These are phyloP conservation scores for Sander vitreus DNA, from an alignment of 2,113 vertebrate species.

Conservation along the genomic window DNA sequence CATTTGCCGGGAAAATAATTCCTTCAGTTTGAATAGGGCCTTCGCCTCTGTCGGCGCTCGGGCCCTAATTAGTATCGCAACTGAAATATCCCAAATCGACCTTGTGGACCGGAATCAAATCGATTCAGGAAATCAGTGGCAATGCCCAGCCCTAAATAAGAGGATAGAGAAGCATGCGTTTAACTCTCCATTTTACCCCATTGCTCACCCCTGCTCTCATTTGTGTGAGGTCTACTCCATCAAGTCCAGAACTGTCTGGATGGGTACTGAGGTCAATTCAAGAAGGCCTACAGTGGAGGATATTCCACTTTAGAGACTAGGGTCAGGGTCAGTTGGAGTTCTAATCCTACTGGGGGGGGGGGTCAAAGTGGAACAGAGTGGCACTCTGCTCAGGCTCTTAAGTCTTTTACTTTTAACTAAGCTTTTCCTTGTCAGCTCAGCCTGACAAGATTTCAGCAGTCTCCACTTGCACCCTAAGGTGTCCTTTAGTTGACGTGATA, in stretches of 20 bases:
- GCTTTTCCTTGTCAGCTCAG: slow-evolving; percentile 48
- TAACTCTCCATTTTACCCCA: background rate
- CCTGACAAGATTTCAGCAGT: slow-evolving; percentile 38
- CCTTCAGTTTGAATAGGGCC: too few species aligned
- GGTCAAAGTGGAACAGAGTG: slow-evolving; percentile 49
- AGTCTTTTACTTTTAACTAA: slow-evolving; percentile 37
- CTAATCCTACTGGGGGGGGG: slow-evolving; percentile 54
- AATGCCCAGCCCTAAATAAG: too few species aligned
- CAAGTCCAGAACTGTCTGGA: slow-evolving; percentile 54
- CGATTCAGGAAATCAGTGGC: too few species aligned
- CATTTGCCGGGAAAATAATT: too few species aligned
- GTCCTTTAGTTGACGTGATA: slow-evolving; percentile 56
- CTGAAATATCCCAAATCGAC: too few species aligned
- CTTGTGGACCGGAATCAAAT: too few species aligned
- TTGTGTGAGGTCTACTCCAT: slow-evolving; percentile 61
- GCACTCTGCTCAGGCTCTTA: slow-evolving; percentile 28
- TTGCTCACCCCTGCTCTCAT: slow-evolving; percentile 33
- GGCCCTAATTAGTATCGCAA: too few species aligned
- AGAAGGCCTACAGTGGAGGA: slow-evolving; percentile 57
- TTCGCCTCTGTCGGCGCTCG: too few species aligned
- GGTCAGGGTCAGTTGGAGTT: slow-evolving; percentile 54
- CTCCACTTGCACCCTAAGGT: slow-evolving; percentile 61
- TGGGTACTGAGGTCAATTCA: slow-evolving; percentile 23
- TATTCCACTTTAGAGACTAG: slow-evolving; percentile 58
- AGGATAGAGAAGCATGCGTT: slow-evolving; percentile 11